Conservation (phyloP, 2,113 vertebrate genomes). For the Xenus cinereus region DNA sequence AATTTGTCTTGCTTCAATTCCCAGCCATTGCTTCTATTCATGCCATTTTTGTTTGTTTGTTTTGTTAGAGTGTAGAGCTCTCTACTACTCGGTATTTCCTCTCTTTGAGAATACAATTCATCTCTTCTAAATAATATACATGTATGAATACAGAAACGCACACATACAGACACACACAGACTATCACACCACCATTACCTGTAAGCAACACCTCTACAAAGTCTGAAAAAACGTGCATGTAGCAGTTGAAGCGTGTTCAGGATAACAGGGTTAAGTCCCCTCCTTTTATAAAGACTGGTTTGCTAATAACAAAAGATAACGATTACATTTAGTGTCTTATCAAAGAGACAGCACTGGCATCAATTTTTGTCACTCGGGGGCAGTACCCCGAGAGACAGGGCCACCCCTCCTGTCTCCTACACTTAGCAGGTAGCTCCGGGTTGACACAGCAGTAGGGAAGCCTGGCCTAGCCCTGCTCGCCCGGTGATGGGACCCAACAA, state of each 20-base stretch:
- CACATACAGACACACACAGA: background rate
- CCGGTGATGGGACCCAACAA: background rate
- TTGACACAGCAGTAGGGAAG: background rate
- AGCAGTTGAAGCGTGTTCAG: background rate
- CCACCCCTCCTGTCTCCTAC: background rate
- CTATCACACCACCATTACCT: background rate
- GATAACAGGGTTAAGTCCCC: background rate
- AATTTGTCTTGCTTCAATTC: background rate
- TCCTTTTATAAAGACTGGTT: background rate
- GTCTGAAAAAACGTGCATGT: background rate
- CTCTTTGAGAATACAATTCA: background rate
- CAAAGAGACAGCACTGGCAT: background rate
- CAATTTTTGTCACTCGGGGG: background rate
- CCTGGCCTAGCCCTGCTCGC: accelerated
- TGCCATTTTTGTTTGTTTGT: background rate
- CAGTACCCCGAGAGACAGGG: too few relatives aligned
- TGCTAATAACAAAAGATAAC: background rate
- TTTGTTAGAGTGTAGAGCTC: background rate
- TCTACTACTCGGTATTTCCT: background rate
- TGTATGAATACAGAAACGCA: background rate
- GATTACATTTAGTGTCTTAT: background rate
- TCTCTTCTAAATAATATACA: background rate
- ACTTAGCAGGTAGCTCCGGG: accelerated
- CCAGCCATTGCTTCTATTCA: background rate
- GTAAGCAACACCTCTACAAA: background rate